A percentile compares a stretch with the other conserved stretches of the same genome.
Evolutionary conservation across 2,797 vertebrate genomes (phyloP).

Genomic region (Pangasius larnaudii): DNA sequence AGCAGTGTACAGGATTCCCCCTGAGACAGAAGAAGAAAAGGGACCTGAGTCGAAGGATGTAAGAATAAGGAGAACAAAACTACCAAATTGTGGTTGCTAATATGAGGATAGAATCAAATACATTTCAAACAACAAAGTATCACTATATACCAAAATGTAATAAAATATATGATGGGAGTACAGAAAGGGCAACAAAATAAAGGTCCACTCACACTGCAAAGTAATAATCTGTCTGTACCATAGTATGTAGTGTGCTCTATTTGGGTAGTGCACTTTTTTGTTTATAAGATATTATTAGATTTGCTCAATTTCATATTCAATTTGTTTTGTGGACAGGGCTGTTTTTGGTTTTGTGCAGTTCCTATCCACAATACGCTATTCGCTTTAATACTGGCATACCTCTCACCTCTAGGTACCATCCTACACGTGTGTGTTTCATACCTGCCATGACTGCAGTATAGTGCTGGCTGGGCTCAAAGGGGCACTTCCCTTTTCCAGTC

Average conservation of each 20-base stretch:
- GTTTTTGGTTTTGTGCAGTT: neutral
- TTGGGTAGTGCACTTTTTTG: neutral
- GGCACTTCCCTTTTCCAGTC: constrained; percentile 87
- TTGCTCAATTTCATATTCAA: neutral
- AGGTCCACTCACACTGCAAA: neutral
- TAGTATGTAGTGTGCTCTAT: neutral
- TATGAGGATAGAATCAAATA: neutral
- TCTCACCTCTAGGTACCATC: neutral
- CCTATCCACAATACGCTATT: neutral
- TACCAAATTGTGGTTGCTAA: neutral
- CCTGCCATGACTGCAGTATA: constrained; percentile 90
- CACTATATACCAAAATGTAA: neutral
- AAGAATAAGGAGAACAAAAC: neutral
- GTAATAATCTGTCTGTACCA: neutral
- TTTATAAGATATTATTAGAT: neutral
- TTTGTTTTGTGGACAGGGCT: neutral
- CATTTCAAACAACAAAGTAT: neutral
- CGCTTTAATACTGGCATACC: neutral
- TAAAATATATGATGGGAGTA: neutral
- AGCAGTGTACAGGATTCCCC: constrained; percentile 81
- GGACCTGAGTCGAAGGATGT: neutral
- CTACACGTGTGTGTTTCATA: constrained; percentile 55
- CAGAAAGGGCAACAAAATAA: neutral
- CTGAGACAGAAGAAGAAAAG: constrained; percentile 62
- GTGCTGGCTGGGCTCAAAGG: constrained; percentile 87